Base-by-base conservation (phyloP, 1,140 invertebrate species). In the Diorhabda sublineata region DNA sequence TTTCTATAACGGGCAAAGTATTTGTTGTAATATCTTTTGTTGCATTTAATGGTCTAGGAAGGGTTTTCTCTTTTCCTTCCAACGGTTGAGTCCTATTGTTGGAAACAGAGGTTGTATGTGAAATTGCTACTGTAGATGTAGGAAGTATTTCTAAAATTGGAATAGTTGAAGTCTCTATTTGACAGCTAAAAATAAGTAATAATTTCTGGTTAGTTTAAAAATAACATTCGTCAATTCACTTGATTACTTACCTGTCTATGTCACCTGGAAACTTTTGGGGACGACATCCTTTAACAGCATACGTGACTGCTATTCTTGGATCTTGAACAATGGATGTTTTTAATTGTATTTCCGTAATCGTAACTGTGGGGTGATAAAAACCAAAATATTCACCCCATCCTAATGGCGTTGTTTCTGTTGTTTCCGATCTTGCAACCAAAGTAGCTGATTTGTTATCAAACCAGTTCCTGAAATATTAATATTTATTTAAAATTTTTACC, bases 331-430 rank as follows among this genome's bases (percentile, higher is more conserved):
- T 78, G 5, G 78, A 73, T 41, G 75, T 78, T 41, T 69, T 56
- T n/a, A 78, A 44, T 61, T 74, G 58, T 2, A 72, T 73, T 52
- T 66, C 69, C 3, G 73, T 77, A 26, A 78, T 71, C 9, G 79
- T 80, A 2, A 78, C 73, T 45, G 79, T 79, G 45, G 77, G 75
- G 6, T 71, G 76, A 60, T 74, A 73, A 41, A 80, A 56, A 41
- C 77, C 77, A 6, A 80, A 72, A 73, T 76, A 79, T 74, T 79
- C 75, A 11, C 75, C 79, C 79, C 79, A 80, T 58, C 74, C 73
- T 58, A 76, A 60, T 3, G 61, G 56, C 7, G 76, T 77, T 7
- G 71, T 70, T 61, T 70, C 68, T 8, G 71, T 52, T 8, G 5
- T 52, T 3, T 68, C 45, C 44, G 58, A 68, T 61, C 43, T 8